These are phyloP conservation scores for Acanthisitta chloris DNA, from an alignment of 2,113 vertebrate genomes.

Conservation along the genomic window DNA sequence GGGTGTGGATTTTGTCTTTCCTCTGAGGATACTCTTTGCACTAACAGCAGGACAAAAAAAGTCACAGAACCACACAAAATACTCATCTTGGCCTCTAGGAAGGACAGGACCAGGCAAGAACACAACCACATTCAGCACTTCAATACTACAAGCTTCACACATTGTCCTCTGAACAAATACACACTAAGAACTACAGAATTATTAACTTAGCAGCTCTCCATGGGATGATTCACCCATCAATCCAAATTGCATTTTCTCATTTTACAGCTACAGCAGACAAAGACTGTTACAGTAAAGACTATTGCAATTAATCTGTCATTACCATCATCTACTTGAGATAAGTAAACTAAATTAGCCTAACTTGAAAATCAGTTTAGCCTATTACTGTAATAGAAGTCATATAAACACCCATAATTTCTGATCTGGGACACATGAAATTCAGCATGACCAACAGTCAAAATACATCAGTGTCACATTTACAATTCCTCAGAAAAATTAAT, in stretches of 20 bases:
- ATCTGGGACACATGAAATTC: conserved; percentile 10
- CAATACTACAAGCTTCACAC: neutral
- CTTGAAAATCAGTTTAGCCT: conserved; percentile 57
- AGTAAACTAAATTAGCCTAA: conserved; percentile 63
- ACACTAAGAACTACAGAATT: conserved; percentile 5
- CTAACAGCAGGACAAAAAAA: neutral
- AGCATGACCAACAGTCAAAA: conserved; percentile 55
- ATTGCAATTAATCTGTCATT: conserved; percentile 66
- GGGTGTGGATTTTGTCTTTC: neutral
- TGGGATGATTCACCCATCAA: conserved; percentile 59
- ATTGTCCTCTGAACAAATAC: neutral
- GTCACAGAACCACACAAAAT: neutral
- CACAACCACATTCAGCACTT: neutral
- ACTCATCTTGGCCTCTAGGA: neutral
- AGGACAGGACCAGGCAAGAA: neutral
- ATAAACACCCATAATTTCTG: conserved; percentile 41
- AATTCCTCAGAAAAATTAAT: conserved; percentile 25
- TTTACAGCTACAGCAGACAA: conserved; percentile 49
- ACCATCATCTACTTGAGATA: conserved; percentile 31
- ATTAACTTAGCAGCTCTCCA: neutral
- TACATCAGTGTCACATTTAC: conserved; percentile 20
- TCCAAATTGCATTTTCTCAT: conserved; percentile 48
- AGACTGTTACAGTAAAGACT: conserved; percentile 45
- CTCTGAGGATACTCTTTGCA: neutral
- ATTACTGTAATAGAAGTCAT: conserved; percentile 44